Percentiles rank a stretch among this genome's conserved stretches.
Evolutionary conservation across 1,140 invertebrate genomes (phyloP).

Genomic region (Diuraphis noxia): DNA sequence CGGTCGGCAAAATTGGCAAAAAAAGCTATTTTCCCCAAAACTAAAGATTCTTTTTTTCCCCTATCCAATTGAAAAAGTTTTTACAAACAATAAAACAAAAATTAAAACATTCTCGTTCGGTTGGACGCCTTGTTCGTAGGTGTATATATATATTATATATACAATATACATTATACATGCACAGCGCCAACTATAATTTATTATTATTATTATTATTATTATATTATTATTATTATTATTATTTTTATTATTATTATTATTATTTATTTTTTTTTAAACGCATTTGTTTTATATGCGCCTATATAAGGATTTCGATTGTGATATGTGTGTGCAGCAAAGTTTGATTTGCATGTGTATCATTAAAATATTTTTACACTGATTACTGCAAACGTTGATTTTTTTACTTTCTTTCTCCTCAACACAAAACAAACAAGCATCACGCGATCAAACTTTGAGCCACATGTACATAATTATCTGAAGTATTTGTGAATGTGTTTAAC

Average conservation of each 20-base stretch:
- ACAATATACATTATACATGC: not conserved
- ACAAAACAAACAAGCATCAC: not conserved
- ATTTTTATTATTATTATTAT: conserved; percentile 18
- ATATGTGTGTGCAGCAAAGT: conserved; percentile 10
- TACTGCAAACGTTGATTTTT: not conserved
- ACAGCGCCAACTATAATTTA: conserved; percentile 17
- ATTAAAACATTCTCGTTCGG: not conserved
- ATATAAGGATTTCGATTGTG: not conserved
- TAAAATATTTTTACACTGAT: not conserved
- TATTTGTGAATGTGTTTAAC: conserved; percentile 48
- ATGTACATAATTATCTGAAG: conserved; percentile 25
- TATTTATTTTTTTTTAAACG: conserved; percentile 23
- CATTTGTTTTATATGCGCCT: conserved; percentile 3
- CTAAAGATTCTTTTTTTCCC: not conserved
- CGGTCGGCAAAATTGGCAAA: not conserved
- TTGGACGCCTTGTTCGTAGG: not conserved
- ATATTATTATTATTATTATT: conserved; percentile 34
- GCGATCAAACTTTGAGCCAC: conserved; percentile 43
- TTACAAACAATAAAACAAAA: not conserved
- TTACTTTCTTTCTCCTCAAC: not conserved
- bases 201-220: conserved; percentile 28
- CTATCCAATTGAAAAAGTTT: not conserved
- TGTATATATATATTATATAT: not conserved
- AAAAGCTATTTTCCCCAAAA: too few species aligned
- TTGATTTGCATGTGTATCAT: not conserved